Percentiles rank a stretch among this genome's conserved stretches.
Conservation (phyloP, 2,113 vertebrate genomes). For the Sturnira hondurensis region DNA sequence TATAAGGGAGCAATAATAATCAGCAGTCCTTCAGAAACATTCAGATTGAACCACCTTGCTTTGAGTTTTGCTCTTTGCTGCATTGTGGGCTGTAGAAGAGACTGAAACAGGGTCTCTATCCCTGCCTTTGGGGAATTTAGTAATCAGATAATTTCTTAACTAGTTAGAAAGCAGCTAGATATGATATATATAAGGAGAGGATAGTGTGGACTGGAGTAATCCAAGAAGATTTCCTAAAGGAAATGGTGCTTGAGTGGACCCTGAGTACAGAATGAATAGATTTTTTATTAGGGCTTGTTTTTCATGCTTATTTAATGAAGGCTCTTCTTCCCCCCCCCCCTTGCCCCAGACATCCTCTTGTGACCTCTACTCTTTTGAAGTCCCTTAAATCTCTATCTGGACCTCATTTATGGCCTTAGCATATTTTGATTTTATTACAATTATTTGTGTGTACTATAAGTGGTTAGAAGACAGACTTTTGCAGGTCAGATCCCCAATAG, state of each 20-base stretch:
- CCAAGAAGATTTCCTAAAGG: constrained; percentile 19
- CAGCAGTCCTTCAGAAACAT: not conserved
- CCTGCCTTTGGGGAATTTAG: not conserved
- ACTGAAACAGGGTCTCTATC: not conserved
- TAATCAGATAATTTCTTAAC: constrained; percentile 16
- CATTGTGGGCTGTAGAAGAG: not conserved
- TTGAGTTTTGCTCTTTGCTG: not conserved
- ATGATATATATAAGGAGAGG: not conserved
- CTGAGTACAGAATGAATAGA: not conserved
- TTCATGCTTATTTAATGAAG: not conserved
- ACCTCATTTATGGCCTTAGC: not conserved
- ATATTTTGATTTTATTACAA: not conserved
- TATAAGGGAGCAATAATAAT: not conserved
- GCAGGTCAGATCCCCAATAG: not conserved
- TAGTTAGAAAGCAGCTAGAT: not conserved
- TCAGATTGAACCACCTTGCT: not conserved
- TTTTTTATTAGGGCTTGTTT: not conserved
- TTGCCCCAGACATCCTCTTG: not conserved
- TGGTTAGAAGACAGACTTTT: not conserved
- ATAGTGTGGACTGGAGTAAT: not conserved
- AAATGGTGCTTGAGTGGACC: not conserved
- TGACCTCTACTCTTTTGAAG: not conserved
- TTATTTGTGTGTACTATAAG: not conserved
- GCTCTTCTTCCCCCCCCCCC: not conserved
- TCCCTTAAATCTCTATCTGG: not conserved